phyloP scores from a whole-genome alignment of 2,888 invertebrate species.

The Platerodrilus igneus region DNA sequence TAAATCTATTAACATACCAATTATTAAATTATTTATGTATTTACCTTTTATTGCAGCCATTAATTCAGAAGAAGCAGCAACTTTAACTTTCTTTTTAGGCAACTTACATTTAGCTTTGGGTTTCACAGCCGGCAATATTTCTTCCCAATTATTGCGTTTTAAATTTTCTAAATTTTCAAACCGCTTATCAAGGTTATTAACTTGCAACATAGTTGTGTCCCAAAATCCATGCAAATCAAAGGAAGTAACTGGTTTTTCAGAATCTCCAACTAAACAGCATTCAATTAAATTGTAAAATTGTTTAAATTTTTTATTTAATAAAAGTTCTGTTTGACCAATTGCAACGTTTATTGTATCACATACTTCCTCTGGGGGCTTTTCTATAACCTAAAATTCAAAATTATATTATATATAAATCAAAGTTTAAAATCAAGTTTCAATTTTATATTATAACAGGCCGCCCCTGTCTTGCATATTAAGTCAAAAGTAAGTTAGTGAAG shows the following conservation, averaged over 20 bases:
- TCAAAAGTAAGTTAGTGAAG: no score
- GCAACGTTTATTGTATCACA: slow-evolving; percentile 62
- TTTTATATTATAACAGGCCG: no score
- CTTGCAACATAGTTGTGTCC: slow-evolving; percentile 80
- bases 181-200: slow-evolving; percentile 60
- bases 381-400: slow-evolving; percentile 25
- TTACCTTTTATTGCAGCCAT: slow-evolving; percentile 35
- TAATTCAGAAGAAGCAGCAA: slow-evolving; percentile 30
- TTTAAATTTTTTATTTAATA: slow-evolving; percentile 71
- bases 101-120: no score
- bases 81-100: slow-evolving; percentile 29
- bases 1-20: no score
- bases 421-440: no score
- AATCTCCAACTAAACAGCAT: slow-evolving; percentile 40
- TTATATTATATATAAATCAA: slow-evolving; percentile 30
- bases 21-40: no score
- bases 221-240: slow-evolving; percentile 82
- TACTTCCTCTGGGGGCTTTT: slow-evolving; percentile 51
- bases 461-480: no score
- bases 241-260: slow-evolving; percentile 55
- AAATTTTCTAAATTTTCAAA: slow-evolving; percentile 53
- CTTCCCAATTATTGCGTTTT: slow-evolving; percentile 52
- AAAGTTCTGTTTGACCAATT: slow-evolving; percentile 72
- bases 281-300: slow-evolving; percentile 65
- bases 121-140: slow-evolving; percentile 46